Base-by-base conservation (phyloP, 2,113 vertebrate species). In the Hippocampus barbouri region DNA sequence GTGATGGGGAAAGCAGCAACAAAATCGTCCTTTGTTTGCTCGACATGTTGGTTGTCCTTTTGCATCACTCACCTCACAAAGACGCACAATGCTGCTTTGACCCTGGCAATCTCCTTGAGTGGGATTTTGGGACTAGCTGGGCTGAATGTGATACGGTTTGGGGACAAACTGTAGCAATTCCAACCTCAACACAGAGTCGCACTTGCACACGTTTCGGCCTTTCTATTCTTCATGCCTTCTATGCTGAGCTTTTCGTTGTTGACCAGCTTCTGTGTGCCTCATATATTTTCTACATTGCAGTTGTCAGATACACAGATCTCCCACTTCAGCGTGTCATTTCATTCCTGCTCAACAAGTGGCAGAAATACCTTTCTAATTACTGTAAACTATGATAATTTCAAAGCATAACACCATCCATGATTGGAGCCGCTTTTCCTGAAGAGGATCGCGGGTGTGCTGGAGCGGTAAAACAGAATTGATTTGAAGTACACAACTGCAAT, bases 81-180 rank as follows among this genome's bases (percentile, higher is more conserved):
- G 66, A 63, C 12, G 69, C 49, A 79, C 77, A 73, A 62, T 83
- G 69, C 77, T 86, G 77, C 81, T 83, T 70, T 82, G 78, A 85
- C 81, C 83, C 84, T 87, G 87, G 84, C 77, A 85, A 88, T 86
- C 86, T 87, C 74, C 34, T 66, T 71, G 25, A 75, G 73, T 74
- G 75, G 70, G 66, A 68, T 76, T 77, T 79, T 69, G 57, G 72
- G 72, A 72, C n/a, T 72, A 74, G 43, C 62, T 75, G 78, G 66
- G 71, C 65, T 60, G 57, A 79, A 80, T 71, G 73, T 69, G n/a
- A 74, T 11, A 21, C 54, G 77, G 66, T 78, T 77, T 72, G 27
- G 69, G 71, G 53, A 64, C 68, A 71, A 40, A 71, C 27, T 71
- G 0, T 15, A 49, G 40, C 38, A 59, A 69, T 71, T 72, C 18